Base-by-base conservation (phyloP, 2,888 invertebrate genomes). In the Caenorhabditis uteleia region DNA sequence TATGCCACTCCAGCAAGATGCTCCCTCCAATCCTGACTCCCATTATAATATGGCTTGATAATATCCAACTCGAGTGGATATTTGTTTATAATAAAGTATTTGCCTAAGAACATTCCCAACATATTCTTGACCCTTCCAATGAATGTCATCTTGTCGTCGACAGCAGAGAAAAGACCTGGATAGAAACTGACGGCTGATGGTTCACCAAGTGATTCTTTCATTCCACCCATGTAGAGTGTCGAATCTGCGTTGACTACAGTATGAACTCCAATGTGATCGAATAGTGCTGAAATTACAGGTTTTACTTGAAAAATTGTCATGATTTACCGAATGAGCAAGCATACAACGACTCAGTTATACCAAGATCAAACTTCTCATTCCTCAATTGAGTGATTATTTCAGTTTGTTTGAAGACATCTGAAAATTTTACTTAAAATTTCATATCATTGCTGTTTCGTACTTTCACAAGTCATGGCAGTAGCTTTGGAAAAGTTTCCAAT, bases 301-400 rank as follows among this genome's bases (percentile, higher is more conserved):
- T n/a, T n/a, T n/a, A n/a, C n/a, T n/a, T n/a, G n/a, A n/a, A n/a
- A n/a, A n/a, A n/a, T n/a, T n/a, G n/a, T n/a, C n/a, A n/a, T n/a
- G n/a, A n/a, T 40, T 50, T 25, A 59, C 66, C 43, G 16, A 50
- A 67, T 23, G 43, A 49, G 3, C 53, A 42, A 21, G 47, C 6
- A 18, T 51, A 50, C 1, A 61, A 26, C 0, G 56, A 47, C 25
- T 67, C 61, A 12, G 44, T 21, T 40, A 61, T 54, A 14, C 29
- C 61, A 1, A 67, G 36, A 42, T 67, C 67, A 29, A 54, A 67
- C 6, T 57, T 44, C 23, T 61, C 58, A 1, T 47, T 26, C 26
- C 27, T 18, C 7, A 67, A 25, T 6, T 49, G 8, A 18, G 50
- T 43, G 2, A 59, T 16, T 2, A 65, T 14, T 16, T 58, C 55